Percentiles rank a stretch among this genome's conserved stretches.
Conservation (phyloP, 2,797 vertebrate genomes). For the Synaphobranchus kaupii region DNA sequence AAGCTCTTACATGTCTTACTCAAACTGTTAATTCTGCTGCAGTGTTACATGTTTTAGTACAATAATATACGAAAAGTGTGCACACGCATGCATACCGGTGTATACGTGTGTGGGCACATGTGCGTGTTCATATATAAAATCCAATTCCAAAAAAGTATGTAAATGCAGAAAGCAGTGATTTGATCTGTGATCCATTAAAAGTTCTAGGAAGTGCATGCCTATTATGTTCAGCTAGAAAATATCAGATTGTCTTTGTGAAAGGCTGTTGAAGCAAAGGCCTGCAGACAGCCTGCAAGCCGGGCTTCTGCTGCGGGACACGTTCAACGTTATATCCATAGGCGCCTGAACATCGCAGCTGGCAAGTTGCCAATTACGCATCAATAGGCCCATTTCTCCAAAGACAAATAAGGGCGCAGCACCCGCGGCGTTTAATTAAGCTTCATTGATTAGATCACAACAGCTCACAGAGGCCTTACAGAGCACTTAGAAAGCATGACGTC, state of each 20-base stretch:
- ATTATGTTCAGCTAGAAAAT: neutral
- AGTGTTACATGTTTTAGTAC: neutral
- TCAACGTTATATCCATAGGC: neutral
- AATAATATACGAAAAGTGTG: too few species aligned
- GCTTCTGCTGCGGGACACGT: neutral
- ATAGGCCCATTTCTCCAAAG: neutral
- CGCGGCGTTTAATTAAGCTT: slow-evolving; percentile 6
- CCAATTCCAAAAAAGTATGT: too few species aligned
- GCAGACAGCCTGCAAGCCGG: neutral
- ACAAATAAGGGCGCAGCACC: neutral
- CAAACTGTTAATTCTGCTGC: neutral
- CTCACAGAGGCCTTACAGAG: neutral
- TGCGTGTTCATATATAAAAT: neutral
- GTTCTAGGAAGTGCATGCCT: neutral
- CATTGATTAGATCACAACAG: slow-evolving; percentile 13
- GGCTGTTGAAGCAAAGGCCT: neutral
- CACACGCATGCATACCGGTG: neutral
- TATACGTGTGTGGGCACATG: neutral
- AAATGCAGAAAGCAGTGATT: too few species aligned
- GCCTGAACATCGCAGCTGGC: neutral
- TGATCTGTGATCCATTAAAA: neutral
- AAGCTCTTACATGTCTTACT: neutral
- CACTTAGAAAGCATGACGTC: slow-evolving; percentile 12
- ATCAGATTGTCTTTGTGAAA: neutral
- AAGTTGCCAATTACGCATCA: neutral